Percentiles rank a stretch among this genome's conserved stretches.
These are phyloP conservation scores for Semicossyphus pulcher DNA, from an alignment of 2,113 vertebrate species.

Conservation along the genomic window DNA sequence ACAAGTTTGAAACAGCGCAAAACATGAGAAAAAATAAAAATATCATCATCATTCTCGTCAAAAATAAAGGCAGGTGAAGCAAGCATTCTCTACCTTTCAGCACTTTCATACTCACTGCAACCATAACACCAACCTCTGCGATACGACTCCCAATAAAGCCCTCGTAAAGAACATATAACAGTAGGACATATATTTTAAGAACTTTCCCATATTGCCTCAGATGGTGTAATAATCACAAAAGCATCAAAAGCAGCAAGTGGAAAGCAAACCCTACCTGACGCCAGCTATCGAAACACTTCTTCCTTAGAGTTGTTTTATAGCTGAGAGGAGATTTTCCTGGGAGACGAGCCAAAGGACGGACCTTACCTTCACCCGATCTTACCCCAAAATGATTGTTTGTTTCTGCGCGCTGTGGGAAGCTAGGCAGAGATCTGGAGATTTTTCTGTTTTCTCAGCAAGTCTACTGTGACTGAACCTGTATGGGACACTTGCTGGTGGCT, in stretches of 20 bases:
- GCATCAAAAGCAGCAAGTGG: conserved; percentile 18
- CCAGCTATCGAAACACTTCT: conserved; percentile 13
- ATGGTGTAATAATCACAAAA: conserved; percentile 11
- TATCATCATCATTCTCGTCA: background rate
- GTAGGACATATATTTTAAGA: conserved; percentile 3
- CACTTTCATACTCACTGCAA: conserved; percentile 7
- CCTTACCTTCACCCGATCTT: conserved; percentile 39
- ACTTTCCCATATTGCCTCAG: background rate
- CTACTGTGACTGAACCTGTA: conserved; percentile 50
- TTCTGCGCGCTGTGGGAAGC: conserved; percentile 43
- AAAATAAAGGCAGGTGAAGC: conserved; percentile 4
- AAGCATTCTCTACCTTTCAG: background rate
- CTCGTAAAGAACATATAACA: conserved; percentile 25
- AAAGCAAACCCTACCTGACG: conserved; percentile 22
- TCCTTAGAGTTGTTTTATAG: conserved; percentile 4
- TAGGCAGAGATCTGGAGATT: conserved; percentile 16
- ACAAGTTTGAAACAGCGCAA: background rate
- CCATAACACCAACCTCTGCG: conserved; percentile 23
- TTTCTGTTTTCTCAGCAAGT: conserved; percentile 50
- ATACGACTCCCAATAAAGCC: conserved; percentile 25
- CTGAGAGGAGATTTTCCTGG: conserved; percentile 4
- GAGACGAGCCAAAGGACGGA: background rate
- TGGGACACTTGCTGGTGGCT: conserved; percentile 17
- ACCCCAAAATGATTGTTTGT: background rate
- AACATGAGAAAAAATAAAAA: background rate